These are phyloP conservation scores for Rallus limicola DNA, from an alignment of 2,113 vertebrate genomes.

Conservation along the genomic window DNA sequence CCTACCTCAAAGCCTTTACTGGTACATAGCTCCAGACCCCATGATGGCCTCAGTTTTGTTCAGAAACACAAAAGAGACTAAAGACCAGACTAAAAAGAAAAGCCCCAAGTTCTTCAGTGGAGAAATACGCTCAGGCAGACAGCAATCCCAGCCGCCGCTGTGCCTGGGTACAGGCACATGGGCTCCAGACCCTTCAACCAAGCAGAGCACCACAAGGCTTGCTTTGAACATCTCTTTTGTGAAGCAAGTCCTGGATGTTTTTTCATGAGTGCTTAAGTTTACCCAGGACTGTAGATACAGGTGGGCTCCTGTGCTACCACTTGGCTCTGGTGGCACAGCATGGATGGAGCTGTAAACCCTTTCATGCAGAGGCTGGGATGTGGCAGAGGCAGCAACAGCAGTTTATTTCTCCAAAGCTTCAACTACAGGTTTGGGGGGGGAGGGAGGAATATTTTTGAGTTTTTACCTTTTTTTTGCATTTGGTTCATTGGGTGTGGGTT, in stretches of 20 bases:
- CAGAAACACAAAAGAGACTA: neutral
- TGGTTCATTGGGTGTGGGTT: neutral
- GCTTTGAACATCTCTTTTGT: neutral
- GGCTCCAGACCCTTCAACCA: neutral
- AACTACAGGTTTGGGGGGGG: rapidly evolving
- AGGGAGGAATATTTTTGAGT: neutral
- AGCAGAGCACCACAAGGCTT: neutral
- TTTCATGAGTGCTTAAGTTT: neutral
- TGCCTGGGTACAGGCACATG: neutral
- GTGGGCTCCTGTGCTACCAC: neutral
- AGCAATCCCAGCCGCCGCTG: rapidly evolving
- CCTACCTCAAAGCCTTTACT: neutral
- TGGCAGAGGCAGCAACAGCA: neutral
- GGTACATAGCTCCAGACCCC: neutral
- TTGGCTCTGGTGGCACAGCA: neutral
- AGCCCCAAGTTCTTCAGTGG: neutral
- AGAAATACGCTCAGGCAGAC: neutral
- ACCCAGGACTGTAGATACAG: neutral
- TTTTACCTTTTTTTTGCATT: too few relatives aligned
- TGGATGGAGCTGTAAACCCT: neutral
- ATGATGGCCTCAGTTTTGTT: neutral
- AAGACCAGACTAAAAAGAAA: neutral
- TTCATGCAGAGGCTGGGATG: neutral
- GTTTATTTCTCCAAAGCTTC: neutral
- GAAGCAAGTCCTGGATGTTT: neutral